A percentile compares a stretch with the other conserved stretches of the same genome.
phyloP scores from a whole-genome alignment of 1,140 invertebrate species.

The Zaprionus ghesquierei region DNA sequence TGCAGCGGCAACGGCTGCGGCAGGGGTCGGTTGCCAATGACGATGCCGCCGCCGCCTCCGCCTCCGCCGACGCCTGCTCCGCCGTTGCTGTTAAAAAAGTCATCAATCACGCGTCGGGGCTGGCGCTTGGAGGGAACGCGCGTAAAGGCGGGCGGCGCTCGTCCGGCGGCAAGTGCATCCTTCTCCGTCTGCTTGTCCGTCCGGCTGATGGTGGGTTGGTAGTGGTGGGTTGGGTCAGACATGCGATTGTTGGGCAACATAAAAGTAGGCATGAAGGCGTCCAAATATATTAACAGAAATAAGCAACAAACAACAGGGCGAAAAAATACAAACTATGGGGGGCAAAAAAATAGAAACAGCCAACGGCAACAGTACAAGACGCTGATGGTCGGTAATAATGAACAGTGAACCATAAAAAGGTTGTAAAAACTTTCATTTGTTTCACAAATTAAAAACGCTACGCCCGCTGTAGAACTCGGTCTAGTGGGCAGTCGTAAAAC shows the following conservation, averaged over 20 bases:
- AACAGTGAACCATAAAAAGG: conserved; percentile 80
- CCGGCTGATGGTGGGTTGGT: conserved; percentile 83
- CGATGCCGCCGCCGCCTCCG: conserved; percentile 30
- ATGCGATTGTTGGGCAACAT: conserved; percentile 70
- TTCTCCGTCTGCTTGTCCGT: conserved; percentile 86
- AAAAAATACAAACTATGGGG: conserved; percentile 12
- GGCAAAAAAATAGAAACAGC: conserved; percentile 24
- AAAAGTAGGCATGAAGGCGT: conserved; percentile 76
- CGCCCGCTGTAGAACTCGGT: conserved; percentile 1
- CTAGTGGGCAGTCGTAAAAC: conserved; percentile 53
- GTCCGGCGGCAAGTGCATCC: conserved; percentile 85
- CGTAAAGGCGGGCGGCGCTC: conserved; percentile 91
- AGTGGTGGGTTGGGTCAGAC: conserved; percentile 46
- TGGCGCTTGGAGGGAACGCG: conserved; percentile 94
- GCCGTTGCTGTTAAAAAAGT: conserved; percentile 84
- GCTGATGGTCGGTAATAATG: conserved; percentile 65
- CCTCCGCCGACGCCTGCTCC: neutral
- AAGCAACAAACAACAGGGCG: conserved; percentile 25
- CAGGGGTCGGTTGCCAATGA: conserved; percentile 60
- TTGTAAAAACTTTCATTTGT: conserved; percentile 81
- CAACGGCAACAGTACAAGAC: conserved; percentile 49
- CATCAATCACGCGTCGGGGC: conserved; percentile 90
- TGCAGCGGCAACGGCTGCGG: conserved; percentile 48
- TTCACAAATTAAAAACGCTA: conserved; percentile 74
- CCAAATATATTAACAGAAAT: conserved; percentile 72